Percentiles rank a stretch among this genome's conserved stretches.
Evolutionary conservation across 2,113 vertebrate species (phyloP).

Genomic region (Toxostoma redivivum): DNA sequence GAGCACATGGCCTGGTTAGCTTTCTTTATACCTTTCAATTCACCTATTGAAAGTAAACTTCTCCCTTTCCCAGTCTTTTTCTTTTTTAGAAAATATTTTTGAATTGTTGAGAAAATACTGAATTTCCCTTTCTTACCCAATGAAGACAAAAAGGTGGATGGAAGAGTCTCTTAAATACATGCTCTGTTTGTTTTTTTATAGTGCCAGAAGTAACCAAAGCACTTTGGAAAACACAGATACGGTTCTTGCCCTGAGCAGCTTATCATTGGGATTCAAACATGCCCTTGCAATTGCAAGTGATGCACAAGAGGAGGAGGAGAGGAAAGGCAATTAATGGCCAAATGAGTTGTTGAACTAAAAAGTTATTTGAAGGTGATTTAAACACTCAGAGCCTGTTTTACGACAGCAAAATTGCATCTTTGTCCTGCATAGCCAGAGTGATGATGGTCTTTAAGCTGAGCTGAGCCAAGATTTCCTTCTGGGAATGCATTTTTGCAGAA

Average conservation of each 20-base stretch:
- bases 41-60: neutral
- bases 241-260: constrained; percentile 29
- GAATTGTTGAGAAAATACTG: neutral
- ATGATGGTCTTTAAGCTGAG: neutral
- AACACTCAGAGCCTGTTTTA: neutral
- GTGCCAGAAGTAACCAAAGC: constrained; percentile 22
- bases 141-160: neutral
- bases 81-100: neutral
- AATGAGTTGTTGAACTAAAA: constrained; percentile 20
- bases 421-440: neutral
- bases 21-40: neutral
- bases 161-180: neutral
- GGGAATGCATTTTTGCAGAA: neutral
- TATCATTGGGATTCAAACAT: neutral
- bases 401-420: neutral
- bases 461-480: neutral
- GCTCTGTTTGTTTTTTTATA: neutral
- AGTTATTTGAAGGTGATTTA: constrained; percentile 37
- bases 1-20: neutral
- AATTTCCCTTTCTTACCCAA: neutral
- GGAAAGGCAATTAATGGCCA: constrained; percentile 40
- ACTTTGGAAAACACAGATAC: neutral
- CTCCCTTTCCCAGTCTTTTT: neutral
- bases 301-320: neutral
- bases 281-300: neutral